Percentiles rank a stretch among this genome's conserved stretches.
These are phyloP conservation scores for Cryptomyrus ogoouensis DNA, from an alignment of 2,113 vertebrate species.

Conservation along the genomic window DNA sequence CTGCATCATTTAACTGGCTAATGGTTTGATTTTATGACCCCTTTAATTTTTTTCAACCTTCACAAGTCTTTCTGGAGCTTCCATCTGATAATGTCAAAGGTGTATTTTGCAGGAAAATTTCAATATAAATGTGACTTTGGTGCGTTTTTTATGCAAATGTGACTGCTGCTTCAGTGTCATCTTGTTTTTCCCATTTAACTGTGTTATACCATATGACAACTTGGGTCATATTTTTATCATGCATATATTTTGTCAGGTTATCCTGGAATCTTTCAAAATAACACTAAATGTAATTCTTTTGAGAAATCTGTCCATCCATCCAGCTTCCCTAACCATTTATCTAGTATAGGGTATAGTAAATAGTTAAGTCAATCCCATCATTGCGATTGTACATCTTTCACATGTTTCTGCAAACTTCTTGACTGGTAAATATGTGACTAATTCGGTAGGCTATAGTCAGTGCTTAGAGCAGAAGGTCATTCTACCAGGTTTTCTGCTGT, in stretches of 20 bases:
- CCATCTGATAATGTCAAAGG: slow-evolving; percentile 15
- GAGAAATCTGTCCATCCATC: background rate
- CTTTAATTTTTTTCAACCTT: slow-evolving; percentile 18
- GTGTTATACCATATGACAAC: background rate
- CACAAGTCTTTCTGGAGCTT: slow-evolving; percentile 18
- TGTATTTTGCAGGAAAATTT: background rate
- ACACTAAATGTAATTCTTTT: background rate
- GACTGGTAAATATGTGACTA: background rate
- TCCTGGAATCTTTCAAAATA: background rate
- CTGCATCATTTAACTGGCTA: slow-evolving; percentile 24
- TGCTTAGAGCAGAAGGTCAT: background rate
- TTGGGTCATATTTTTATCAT: background rate
- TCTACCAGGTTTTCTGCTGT: background rate
- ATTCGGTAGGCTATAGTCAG: background rate
- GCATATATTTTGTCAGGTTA: background rate
- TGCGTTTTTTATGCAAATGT: background rate
- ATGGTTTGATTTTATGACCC: slow-evolving; percentile 22
- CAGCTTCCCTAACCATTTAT: background rate
- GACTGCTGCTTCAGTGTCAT: background rate
- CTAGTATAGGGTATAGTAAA: background rate
- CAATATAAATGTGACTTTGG: background rate
- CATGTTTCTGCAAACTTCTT: background rate
- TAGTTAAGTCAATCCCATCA: background rate
- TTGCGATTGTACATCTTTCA: background rate
- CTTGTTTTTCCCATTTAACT: background rate